A percentile compares a stretch with the other conserved stretches of the same genome.
These are phyloP conservation scores for Zaprionus ornatus DNA, from an alignment of 1,140 invertebrate genomes.

Conservation along the genomic window DNA sequence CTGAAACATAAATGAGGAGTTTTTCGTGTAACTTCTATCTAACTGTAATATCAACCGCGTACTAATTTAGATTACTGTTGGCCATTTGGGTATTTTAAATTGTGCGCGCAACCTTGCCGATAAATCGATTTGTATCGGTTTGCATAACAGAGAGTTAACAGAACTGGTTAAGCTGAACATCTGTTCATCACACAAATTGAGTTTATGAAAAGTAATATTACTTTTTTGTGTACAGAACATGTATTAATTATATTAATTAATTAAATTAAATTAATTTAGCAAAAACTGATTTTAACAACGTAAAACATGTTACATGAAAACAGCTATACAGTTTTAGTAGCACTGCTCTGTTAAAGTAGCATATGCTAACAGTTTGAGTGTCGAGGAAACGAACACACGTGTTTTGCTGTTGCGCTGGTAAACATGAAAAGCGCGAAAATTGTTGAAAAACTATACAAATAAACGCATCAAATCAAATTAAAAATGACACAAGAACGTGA, in stretches of 20 bases:
- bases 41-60: background rate
- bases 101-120: background rate
- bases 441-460: slow-evolving; percentile 18
- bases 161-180: background rate
- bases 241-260: no score
- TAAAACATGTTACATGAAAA: background rate
- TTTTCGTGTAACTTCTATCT: background rate
- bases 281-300: no score
- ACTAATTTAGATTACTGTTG: background rate
- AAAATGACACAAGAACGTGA: slow-evolving; percentile 57
- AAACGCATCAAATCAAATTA: background rate
- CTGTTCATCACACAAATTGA: background rate
- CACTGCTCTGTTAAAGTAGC: slow-evolving; percentile 7
- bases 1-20: background rate
- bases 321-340: background rate
- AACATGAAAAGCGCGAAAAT: slow-evolving; percentile 46
- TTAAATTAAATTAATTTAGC: no score
- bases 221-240: background rate
- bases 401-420: slow-evolving; percentile 37
- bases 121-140: background rate
- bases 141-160: background rate
- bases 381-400: slow-evolving; percentile 44
- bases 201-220: background rate
- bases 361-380: background rate
- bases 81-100: background rate